These are phyloP conservation scores for Chaetogeoica ovagalla DNA, from an alignment of 2,888 invertebrate genomes.

Conservation along the genomic window DNA sequence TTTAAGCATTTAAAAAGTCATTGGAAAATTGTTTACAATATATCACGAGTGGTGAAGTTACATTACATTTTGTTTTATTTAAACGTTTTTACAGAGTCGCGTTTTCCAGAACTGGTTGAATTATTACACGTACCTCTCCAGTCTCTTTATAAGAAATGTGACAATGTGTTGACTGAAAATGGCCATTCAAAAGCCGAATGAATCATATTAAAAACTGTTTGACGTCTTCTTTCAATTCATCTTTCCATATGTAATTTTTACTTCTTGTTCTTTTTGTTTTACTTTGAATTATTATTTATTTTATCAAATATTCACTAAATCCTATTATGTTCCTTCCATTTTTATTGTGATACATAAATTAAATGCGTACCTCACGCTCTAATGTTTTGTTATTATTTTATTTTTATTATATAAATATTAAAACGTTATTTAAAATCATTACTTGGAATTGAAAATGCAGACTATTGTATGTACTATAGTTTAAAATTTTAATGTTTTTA, in stretches of 20 bases:
- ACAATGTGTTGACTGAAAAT: constrained; percentile 33
- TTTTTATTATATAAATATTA: constrained; percentile 21
- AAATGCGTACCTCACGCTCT: constrained; percentile 26
- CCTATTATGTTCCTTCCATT: constrained; percentile 48
- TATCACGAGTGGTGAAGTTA: not conserved
- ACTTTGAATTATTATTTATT: constrained; percentile 11
- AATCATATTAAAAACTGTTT: constrained; percentile 16
- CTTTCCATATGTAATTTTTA: constrained; percentile 31
- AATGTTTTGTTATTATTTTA: constrained; percentile 43
- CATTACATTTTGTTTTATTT: constrained; percentile 48
- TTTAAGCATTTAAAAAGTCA: not conserved
- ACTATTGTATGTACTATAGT: constrained; percentile 11
- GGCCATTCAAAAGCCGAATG: constrained; percentile 25
- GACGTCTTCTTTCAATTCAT: constrained; percentile 36
- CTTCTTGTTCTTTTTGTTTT: constrained; percentile 12
- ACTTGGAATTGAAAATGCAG: not conserved
- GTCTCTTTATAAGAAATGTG: constrained; percentile 68
- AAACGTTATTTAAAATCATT: constrained; percentile 26
- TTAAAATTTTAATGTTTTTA: constrained; percentile 35
- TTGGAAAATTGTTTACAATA: too few species aligned
- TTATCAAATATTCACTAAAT: constrained; percentile 24
- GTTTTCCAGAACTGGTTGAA: constrained; percentile 82
- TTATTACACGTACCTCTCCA: constrained; percentile 85
- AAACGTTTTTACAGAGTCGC: constrained; percentile 70
- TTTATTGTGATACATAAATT: constrained; percentile 48